Percentiles rank a stretch among this genome's conserved stretches.
These are phyloP conservation scores for Artemia sinica DNA, from an alignment of 2,888 invertebrate species.

Conservation along the genomic window DNA sequence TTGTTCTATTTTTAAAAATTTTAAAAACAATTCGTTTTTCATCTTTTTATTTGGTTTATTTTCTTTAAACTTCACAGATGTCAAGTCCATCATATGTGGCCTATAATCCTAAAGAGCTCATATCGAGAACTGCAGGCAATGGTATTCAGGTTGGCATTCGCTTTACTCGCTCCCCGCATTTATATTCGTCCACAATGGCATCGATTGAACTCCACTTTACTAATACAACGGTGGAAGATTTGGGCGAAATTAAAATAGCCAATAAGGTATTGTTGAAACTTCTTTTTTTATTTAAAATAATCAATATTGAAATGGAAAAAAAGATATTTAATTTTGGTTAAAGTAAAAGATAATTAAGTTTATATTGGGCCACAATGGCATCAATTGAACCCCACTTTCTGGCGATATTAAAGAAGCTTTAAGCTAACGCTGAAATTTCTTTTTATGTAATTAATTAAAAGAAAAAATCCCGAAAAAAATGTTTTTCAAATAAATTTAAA, in stretches of 20 bases:
- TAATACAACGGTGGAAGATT: conserved; percentile 48
- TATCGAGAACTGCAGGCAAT: conserved; percentile 49
- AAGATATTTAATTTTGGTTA: too few species aligned
- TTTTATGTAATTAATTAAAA: too few species aligned
- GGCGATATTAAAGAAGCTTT: conserved; percentile 49
- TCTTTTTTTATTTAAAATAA: background rate
- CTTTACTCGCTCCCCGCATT: conserved; percentile 59
- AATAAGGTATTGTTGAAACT: conserved; percentile 44
- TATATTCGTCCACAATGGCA: conserved; percentile 62
- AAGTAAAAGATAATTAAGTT: conserved; percentile 26
- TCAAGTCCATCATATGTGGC: conserved; percentile 45
- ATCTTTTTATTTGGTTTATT: background rate
- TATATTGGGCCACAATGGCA: conserved; percentile 62
- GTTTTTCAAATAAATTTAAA: too few species aligned
- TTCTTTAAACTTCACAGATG: conserved; percentile 32
- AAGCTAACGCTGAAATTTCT: too few species aligned
- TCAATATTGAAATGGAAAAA: background rate
- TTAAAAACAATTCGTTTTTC: too few species aligned
- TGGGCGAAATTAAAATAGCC: conserved; percentile 49
- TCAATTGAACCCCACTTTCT: conserved; percentile 62
- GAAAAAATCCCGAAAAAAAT: too few species aligned
- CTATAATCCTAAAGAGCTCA: conserved; percentile 42
- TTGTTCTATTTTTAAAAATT: too few species aligned
- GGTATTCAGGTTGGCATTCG: conserved; percentile 38
- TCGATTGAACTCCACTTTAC: conserved; percentile 60